Evolutionary conservation across 1,140 invertebrate species (phyloP), one percentile per base, ranked within the genome.

Genomic region (Dreissena polymorpha): DNA sequence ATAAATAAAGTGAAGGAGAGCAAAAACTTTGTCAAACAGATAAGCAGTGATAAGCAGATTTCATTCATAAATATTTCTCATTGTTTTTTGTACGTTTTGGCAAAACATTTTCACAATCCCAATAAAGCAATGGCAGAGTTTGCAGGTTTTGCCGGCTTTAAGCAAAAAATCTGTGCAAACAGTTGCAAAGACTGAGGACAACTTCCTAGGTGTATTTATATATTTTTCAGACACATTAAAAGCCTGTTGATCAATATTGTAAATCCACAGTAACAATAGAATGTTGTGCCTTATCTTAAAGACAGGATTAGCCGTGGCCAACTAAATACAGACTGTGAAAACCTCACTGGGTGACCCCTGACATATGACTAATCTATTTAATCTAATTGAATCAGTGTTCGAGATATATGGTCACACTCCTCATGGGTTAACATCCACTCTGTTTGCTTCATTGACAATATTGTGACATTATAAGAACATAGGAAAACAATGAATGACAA

Each of bases 341-440:
- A 27, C 53, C 27, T 49, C 16, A 13, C 49, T 64, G 57, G 18
- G 49, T 65, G 21, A 64, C 29, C n/a, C 39, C 65, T 77, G 74
- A 77, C 74, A 77, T 64, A 23, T 67, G n/a, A 23, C 29, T 77
- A 67, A 77, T 77, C 74, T 64, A 77, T 77, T 77, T 65, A 13
- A 77, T 65, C 74, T 77, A 77, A 77, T 77, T 60, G 67, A 77
- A 74, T 39, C 63, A 25, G 27, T 77, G 63, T 27, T 77, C 65
- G 39, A 67, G 51, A 50, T 67, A n/a, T n/a, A 67, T 67, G 64
- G 74, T 50, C 18, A 50, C 50, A 65, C 3, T 13, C 57, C 57
- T 8, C 39, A 39, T 39, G 8, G 39, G 39, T 39, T 39, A 39
- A 39, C 39, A 39, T 39, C 3, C 39, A 39, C 39, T 39, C 39